phyloP scores from a whole-genome alignment of 1,140 invertebrate species.

The Drosophila ercepeae region DNA sequence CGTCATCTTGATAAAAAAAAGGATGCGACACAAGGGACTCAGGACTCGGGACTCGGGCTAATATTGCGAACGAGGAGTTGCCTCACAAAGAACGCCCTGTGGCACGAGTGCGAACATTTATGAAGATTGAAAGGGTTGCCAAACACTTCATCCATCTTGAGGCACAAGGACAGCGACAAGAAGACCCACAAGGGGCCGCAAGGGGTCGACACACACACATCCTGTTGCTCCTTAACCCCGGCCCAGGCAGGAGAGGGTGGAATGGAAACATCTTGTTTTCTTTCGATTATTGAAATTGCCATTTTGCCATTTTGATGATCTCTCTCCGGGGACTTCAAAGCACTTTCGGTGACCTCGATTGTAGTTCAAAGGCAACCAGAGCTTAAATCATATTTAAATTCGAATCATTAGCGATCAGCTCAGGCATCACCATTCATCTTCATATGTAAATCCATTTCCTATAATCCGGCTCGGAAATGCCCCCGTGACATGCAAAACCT shows the following conservation, averaged over 20 bases:
- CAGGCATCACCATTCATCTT: slow-evolving; percentile 60
- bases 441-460: slow-evolving; percentile 82
- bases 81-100: slow-evolving; percentile 44
- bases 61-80: slow-evolving; percentile 52
- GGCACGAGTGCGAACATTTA: slow-evolving; percentile 79
- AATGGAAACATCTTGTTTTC: slow-evolving; percentile 76
- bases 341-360: slow-evolving; percentile 63
- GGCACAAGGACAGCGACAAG: slow-evolving; percentile 24
- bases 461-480: slow-evolving; percentile 60
- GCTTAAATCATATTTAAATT: slow-evolving; percentile 51
- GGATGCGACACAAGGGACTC: slow-evolving; percentile 75
- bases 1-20: slow-evolving; percentile 73
- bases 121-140: slow-evolving; percentile 83
- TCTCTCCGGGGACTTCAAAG: slow-evolving; percentile 43
- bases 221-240: slow-evolving; percentile 45
- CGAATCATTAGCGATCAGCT: slow-evolving; percentile 25
- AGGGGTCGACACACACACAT: slow-evolving; percentile 7
- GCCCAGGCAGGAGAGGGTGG: slow-evolving; percentile 5
- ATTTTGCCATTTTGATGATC: slow-evolving; percentile 65
- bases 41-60: slow-evolving; percentile 68
- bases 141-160: slow-evolving; percentile 81
- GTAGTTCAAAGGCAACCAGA: slow-evolving; percentile 31
- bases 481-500: slow-evolving; percentile 69
- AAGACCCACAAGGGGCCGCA: slow-evolving; percentile 25
- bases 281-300: slow-evolving; percentile 82